Conservation (phyloP, 2,888 invertebrate species). For the Gibbula magus region DNA sequence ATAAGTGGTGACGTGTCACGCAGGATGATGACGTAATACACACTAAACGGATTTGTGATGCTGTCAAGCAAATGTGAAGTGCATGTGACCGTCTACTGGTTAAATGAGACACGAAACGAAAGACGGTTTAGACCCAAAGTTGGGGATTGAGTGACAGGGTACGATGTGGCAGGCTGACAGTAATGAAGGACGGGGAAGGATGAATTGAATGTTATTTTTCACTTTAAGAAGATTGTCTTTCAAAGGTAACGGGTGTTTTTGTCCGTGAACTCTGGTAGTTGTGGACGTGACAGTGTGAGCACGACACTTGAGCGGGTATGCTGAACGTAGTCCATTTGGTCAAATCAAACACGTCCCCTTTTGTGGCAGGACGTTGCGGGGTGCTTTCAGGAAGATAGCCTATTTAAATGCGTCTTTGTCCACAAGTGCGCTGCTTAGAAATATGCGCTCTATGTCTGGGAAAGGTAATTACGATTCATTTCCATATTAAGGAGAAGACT, state of each 20-base stretch:
- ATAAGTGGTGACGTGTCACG: not conserved
- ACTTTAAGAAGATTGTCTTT: not conserved
- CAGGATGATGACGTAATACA: not conserved
- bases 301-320: not conserved
- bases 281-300: not conserved
- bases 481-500: not conserved
- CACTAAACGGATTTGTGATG: not conserved
- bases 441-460: not conserved
- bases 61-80: not conserved
- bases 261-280: not conserved
- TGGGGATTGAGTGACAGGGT: not conserved
- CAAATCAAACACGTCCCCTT: not conserved
- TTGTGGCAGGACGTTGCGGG: slow-evolving; percentile 1
- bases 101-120: not conserved
- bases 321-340: not conserved
- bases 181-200: not conserved
- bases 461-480: slow-evolving; percentile 2
- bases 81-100: not conserved
- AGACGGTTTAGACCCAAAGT: no score
- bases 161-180: not conserved
- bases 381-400: not conserved
- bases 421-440: not conserved
- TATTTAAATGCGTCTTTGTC: slow-evolving; percentile 5
- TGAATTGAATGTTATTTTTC: slow-evolving; percentile 8
- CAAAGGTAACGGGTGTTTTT: slow-evolving; percentile 15